These are phyloP conservation scores for Ethmia dodecea DNA, from an alignment of 2,888 invertebrate genomes.

Conservation along the genomic window DNA sequence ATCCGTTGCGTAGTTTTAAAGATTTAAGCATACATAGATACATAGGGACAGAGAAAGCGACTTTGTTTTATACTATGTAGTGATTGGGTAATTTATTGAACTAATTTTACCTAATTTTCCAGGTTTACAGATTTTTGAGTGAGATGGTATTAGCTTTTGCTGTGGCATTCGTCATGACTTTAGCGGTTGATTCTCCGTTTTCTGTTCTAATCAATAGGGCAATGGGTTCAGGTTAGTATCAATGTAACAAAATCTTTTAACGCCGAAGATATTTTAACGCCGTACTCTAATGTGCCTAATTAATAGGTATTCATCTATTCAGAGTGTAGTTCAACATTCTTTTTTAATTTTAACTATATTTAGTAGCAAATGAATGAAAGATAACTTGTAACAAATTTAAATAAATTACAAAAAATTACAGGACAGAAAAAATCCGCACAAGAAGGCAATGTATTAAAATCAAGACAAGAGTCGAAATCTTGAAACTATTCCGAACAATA, in stretches of 20 bases:
- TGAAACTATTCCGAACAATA: no score
- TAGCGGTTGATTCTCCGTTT: slow-evolving; percentile 28
- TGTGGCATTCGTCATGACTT: slow-evolving; percentile 20
- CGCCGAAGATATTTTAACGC: not conserved
- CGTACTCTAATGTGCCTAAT: not conserved
- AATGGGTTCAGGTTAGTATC: not conserved
- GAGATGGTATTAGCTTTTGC: slow-evolving; percentile 6
- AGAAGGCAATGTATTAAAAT: no score
- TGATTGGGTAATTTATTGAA: slow-evolving; percentile 5
- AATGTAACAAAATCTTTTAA: not conserved
- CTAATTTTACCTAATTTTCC: slow-evolving; percentile 12
- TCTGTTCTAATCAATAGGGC: slow-evolving; percentile 24
- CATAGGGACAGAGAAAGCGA: not conserved
- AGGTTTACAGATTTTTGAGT: slow-evolving; percentile 20
- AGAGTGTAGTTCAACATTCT: no score
- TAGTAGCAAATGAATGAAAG: no score
- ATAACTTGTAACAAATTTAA: no score
- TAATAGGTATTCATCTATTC: no score
- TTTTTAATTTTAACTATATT: no score
- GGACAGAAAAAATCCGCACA: no score
- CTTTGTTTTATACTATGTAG: not conserved
- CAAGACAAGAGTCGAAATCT: no score
- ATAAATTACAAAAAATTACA: no score
- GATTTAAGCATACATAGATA: no score
- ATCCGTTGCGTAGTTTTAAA: not conserved